Percentiles rank a stretch among this genome's conserved stretches.
phyloP scores from a whole-genome alignment of 1,140 invertebrate genomes.

The Geopemphigus sp. region DNA sequence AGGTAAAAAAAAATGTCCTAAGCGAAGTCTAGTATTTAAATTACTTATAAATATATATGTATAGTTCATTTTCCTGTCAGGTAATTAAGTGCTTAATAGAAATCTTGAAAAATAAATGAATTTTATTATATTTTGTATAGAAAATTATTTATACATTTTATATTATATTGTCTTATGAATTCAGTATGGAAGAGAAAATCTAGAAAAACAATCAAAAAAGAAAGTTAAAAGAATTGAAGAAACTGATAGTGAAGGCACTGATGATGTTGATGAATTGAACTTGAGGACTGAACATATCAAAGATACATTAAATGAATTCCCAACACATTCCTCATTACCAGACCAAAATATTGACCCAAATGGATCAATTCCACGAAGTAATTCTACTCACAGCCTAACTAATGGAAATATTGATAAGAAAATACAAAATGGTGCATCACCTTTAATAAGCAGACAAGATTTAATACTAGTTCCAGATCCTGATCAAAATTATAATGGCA shows the following conservation, averaged over 20 bases:
- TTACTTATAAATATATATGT: too few relatives aligned
- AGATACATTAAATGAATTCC: constrained; percentile 25
- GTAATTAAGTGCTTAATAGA: too few relatives aligned
- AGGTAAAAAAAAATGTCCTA: too few relatives aligned
- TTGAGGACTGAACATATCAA: constrained; percentile 51
- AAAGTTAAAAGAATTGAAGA: constrained; percentile 34
- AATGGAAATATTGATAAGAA: constrained; percentile 39
- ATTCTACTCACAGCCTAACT: constrained; percentile 16
- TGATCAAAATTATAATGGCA: constrained; percentile 56
- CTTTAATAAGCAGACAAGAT: constrained; percentile 63
- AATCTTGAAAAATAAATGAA: too few relatives aligned
- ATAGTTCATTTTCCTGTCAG: too few relatives aligned
- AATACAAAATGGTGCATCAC: constrained; percentile 23
- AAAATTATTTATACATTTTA: too few relatives aligned
- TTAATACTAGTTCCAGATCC: constrained; percentile 65
- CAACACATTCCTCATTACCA: neutral
- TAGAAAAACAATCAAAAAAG: constrained; percentile 63
- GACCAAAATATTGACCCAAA: neutral
- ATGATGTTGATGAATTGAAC: constrained; percentile 57
- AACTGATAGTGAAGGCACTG: constrained; percentile 59
- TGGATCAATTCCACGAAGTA: constrained; percentile 1
- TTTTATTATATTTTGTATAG: too few relatives aligned
- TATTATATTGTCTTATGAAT: constrained; percentile 54
- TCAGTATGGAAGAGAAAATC: constrained; percentile 76
- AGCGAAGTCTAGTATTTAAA: too few relatives aligned